Evolutionary conservation across 64 coral and sea anemone genomes (phyloP).

Genomic region (Actinia equina): DNA sequence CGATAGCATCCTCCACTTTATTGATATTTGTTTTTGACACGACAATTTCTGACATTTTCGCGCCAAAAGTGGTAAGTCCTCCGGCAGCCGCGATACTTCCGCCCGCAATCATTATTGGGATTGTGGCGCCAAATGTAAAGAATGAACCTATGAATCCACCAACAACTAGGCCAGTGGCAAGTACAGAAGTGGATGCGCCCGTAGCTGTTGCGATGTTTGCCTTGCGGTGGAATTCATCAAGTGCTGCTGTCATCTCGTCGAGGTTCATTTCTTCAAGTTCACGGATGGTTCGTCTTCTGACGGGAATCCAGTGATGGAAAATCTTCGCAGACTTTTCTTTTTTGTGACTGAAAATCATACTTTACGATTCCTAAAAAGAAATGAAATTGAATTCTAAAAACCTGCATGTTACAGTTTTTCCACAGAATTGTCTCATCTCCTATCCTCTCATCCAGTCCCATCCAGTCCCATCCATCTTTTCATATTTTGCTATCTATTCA

Average conservation of each 20-base stretch:
- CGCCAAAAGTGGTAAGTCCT: constrained; percentile 55
- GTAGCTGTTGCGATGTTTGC: constrained; percentile 55
- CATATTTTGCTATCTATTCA: background rate
- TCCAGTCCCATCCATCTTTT: too few relatives aligned
- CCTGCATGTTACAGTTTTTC: background rate
- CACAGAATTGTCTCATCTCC: background rate
- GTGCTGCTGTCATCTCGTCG: constrained; percentile 20
- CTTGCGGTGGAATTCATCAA: constrained; percentile 60
- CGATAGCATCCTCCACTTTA: constrained; percentile 40
- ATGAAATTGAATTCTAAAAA: background rate
- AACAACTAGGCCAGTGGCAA: constrained; percentile 54
- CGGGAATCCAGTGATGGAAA: constrained; percentile 57
- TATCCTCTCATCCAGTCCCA: too few relatives aligned
- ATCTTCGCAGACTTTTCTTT: constrained; percentile 44
- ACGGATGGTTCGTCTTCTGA: constrained; percentile 36
- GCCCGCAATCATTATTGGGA: constrained; percentile 50
- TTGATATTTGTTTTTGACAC: constrained; percentile 29
- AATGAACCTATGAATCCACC: constrained; percentile 45
- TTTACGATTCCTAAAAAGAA: constrained; percentile 33
- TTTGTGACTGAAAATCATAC: constrained; percentile 39
- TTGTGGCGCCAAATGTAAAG: constrained; percentile 65
- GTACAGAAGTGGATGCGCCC: constrained; percentile 55
- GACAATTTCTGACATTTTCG: constrained; percentile 50
- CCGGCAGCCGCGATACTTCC: constrained; percentile 48
- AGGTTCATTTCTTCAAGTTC: constrained; percentile 53